Conservation (phyloP, 2,888 invertebrate genomes). For the Tetragonula carbonaria region DNA sequence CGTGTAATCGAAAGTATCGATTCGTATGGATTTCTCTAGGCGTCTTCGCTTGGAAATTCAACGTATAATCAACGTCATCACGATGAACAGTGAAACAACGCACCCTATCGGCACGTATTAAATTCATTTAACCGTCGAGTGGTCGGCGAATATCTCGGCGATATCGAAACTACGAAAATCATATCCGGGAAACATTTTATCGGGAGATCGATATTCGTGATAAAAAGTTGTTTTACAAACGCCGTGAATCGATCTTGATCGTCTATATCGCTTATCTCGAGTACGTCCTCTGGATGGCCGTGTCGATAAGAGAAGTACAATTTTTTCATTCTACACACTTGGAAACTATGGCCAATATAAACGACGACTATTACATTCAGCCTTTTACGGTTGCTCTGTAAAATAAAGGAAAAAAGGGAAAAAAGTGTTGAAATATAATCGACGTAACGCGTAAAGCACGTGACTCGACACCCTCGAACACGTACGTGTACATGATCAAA, state of each 20-base stretch:
- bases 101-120: slow-evolving; percentile 16
- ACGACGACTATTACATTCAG: neutral
- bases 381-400: neutral
- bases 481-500: neutral
- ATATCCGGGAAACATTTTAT: slow-evolving; percentile 47
- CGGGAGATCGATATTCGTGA: slow-evolving; percentile 36
- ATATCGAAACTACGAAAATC: slow-evolving; percentile 27
- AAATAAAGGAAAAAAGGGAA: no score
- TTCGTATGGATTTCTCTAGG: no score
- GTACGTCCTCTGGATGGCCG: slow-evolving; percentile 44
- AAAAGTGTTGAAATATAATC: no score
- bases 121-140: slow-evolving; percentile 26
- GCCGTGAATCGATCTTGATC: slow-evolving; percentile 52
- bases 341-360: neutral
- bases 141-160: slow-evolving; percentile 5
- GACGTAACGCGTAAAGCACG: neutral
- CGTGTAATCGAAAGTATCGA: no score
- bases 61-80: slow-evolving; percentile 32
- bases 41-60: slow-evolving; percentile 2
- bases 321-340: slow-evolving; percentile 5
- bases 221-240: slow-evolving; percentile 50
- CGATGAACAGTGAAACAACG: neutral
- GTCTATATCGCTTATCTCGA: slow-evolving; percentile 38
- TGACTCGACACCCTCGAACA: neutral
- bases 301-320: slow-evolving; percentile 27